Percentiles rank a stretch among this genome's conserved stretches.
These are phyloP conservation scores for Onthophagus taurus DNA, from an alignment of 1,140 invertebrate species.

Conservation along the genomic window DNA sequence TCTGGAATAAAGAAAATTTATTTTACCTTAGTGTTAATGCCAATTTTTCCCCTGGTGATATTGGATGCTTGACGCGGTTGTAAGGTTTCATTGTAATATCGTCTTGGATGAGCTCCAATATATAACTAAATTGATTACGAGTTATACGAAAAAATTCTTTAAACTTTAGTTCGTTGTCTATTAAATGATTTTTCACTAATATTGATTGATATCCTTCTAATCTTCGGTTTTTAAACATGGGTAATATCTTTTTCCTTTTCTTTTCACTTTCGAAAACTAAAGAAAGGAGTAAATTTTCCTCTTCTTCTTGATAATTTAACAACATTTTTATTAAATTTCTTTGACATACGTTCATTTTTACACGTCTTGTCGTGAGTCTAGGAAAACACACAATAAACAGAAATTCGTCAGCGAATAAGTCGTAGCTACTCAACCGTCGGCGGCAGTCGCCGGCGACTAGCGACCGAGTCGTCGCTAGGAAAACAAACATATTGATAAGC, in stretches of 20 bases:
- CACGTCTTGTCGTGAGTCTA: too few species aligned
- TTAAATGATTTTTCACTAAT: not conserved
- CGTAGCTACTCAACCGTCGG: not conserved
- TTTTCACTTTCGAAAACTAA: not conserved
- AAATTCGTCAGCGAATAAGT: not conserved
- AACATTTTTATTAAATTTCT: not conserved
- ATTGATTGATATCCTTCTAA: not conserved
- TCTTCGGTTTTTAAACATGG: not conserved
- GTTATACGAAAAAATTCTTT: not conserved
- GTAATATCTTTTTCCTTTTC: slow-evolving; percentile 1
- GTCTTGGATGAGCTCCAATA: not conserved
- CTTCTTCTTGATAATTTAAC: not conserved
- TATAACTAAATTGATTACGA: not conserved
- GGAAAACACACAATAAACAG: not conserved
- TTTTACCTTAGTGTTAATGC: too few species aligned
- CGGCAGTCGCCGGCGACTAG: not conserved
- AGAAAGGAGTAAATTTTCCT: too few species aligned
- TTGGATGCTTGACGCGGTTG: not conserved
- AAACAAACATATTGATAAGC: too few species aligned
- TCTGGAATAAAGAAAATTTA: not conserved
- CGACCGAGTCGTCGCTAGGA: not conserved
- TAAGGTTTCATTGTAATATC: not conserved
- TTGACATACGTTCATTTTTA: not conserved
- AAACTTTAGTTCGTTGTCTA: not conserved
- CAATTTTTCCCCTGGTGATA: not conserved